These are phyloP conservation scores for Leptogaster cylindrica DNA, from an alignment of 2,888 invertebrate species.

Conservation along the genomic window DNA sequence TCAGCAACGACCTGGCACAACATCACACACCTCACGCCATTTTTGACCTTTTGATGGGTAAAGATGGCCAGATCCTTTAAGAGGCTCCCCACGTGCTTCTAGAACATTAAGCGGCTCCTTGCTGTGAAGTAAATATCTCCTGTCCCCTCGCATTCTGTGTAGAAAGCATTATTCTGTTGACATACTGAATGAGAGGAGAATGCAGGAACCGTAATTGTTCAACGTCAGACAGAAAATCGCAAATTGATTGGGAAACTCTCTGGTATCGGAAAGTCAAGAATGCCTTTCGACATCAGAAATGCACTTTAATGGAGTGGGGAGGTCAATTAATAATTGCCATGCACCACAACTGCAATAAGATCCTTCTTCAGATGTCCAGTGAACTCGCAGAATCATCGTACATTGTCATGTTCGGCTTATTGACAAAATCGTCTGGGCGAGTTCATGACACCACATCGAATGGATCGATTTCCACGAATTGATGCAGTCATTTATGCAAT, in stretches of 20 bases:
- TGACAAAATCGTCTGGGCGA: not conserved
- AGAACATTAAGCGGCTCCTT: no score
- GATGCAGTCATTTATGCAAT: no score
- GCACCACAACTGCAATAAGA: not conserved
- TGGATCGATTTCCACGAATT: no score
- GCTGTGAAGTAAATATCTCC: no score
- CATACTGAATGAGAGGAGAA: constrained; percentile 9
- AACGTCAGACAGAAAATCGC: no score
- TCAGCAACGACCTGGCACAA: not conserved
- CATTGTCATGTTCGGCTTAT: not conserved
- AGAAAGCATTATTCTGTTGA: not conserved
- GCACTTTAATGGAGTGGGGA: constrained; percentile 6
- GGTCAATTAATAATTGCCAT: constrained; percentile 18
- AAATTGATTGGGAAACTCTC: not conserved
- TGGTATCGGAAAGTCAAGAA: not conserved
- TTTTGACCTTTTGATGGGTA: no score
- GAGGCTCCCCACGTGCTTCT: no score
- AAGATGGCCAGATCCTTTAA: no score
- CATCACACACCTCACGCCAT: not conserved
- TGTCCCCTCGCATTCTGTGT: no score
- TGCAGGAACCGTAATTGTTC: no score
- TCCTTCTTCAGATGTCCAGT: no score
- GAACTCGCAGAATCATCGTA: no score
- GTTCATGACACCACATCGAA: not conserved
- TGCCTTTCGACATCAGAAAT: not conserved